Base-by-base conservation (phyloP, 2,888 invertebrate species). In the Torymus tubicola region DNA sequence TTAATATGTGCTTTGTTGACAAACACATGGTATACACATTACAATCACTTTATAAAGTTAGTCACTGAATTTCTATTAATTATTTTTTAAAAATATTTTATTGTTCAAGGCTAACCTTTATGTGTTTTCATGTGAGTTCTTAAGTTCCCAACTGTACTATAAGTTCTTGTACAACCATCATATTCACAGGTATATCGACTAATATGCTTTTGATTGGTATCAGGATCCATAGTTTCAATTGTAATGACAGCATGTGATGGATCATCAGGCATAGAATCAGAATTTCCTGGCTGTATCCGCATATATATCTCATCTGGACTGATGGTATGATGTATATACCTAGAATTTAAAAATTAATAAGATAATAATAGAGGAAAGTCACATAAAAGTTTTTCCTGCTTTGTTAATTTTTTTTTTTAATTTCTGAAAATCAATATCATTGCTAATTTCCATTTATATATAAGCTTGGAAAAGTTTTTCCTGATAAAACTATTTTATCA, bases 91-190 rank as follows among this genome's bases (percentile, higher is more conserved):
- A 42, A 42, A 8, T 42, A 42, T 42, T 42, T 42, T 42, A 42
- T 42, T 42, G 10, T 42, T 42, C 42, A 8, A 42, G 42, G 42
- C 86, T 87, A 92, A 97, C 98, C 98, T 95, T 96, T 96, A 89
- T 98, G 98, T 78, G 97, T 97, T 93, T 98, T 98, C 93, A 97
- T 95, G 92, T 98, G 98, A 81, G 98, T 98, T 88, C 97, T 94
- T 84, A 98, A 93, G 92, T 98, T 98, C 72, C 98, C 98, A 85
- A 97, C 95, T 8, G 98, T 98, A 89, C 97, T 98, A 91, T 98
- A 98, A 76, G 96, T 96, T 86, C 97, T 93, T 83, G 93, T 93
- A 90, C 98, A 98, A 16, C 96, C 96, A 82, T 96, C 95, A 91
- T 95, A 97, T 91, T 97, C 96, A 92, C 98, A 98, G 87, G 93